Evolutionary conservation across 1,140 invertebrate species (phyloP), one percentile per base, ranked within the genome.

Genomic region (Ceratosolen solmsi): DNA sequence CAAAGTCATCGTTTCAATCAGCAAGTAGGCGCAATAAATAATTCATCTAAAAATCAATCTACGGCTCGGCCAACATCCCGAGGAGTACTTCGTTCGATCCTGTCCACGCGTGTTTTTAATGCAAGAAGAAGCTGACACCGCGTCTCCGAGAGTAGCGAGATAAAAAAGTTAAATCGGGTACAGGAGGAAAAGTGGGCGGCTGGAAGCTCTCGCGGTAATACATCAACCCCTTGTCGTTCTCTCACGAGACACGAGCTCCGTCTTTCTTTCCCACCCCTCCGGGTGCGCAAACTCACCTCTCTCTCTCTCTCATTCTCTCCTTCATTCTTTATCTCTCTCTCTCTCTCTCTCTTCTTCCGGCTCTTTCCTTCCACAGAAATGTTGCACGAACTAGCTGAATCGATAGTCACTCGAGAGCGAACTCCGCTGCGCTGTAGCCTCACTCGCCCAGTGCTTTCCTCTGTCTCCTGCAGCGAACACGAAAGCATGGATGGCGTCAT

Each of bases 141-240:
- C 41, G 70, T 72, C 70, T 72, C 70, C 46, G 83, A 72, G 46
- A 83, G 30, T 13, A 63, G 60, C 30, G 13, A 41, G 11, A 70
- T 70, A 46, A 70, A 25, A 41, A 70, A 41, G 8, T 7, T 4
- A 46, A 41, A 15, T 30, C 9, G n/a, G 4, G 41, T 17, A 7
- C 25, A 82, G 73, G 77, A 65, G 51, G 54, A 49, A 41, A 79
- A 80, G 83, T 72, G 72, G 79, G 84, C 73, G 79, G 84, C 82
- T 85, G 84, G 83, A 77, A 85, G 22, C 46, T 51, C 60, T 17
- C 75, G 75, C 73, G 84, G 86, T 85, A 87, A 89, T 89, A 88
- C 89, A 91, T 91, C 90, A 91, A 88, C 88, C 87, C 88, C 89
- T 88, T 88, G 89, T 91, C 90, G 88, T 90, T 87, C 86, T 63